Conservation (phyloP, 2,888 invertebrate genomes). For the Amorpha juglandis region DNA sequence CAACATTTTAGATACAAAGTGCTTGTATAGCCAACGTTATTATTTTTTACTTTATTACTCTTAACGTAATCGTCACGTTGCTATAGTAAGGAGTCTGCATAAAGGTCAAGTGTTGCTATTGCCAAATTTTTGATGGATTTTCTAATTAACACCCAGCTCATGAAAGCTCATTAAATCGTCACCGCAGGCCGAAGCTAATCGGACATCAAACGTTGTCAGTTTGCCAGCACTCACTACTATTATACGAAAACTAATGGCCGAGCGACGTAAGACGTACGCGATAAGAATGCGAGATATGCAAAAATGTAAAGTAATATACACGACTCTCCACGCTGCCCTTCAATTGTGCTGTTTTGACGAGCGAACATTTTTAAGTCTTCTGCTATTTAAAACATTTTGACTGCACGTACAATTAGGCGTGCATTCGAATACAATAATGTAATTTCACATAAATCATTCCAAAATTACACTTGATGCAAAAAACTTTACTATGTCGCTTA, state of each 20-base stretch:
- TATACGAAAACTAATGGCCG: constrained; percentile 35
- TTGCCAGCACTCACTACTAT: constrained; percentile 41
- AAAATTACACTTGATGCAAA: no score
- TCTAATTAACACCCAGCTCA: constrained; percentile 37
- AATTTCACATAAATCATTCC: no score
- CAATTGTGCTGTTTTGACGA: background rate
- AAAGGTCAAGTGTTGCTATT: constrained; percentile 38
- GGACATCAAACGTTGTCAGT: constrained; percentile 43
- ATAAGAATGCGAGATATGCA: constrained; percentile 23
- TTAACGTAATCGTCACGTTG: background rate
- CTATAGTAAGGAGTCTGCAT: background rate
- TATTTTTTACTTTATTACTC: background rate
- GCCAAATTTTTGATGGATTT: constrained; percentile 40
- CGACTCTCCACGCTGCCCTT: background rate
- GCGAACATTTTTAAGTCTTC: background rate
- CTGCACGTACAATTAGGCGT: background rate
- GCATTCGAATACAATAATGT: background rate
- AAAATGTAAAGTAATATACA: constrained; percentile 2
- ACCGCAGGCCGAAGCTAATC: constrained; percentile 37
- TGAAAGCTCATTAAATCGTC: constrained; percentile 38
- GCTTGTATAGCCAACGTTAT: background rate
- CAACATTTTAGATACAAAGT: background rate
- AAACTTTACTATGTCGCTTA: no score
- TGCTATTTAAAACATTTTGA: background rate
- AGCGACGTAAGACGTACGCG: background rate